Evolutionary conservation across 2,888 invertebrate genomes (phyloP), one percentile per base, ranked within the genome.

Genomic region (Epinotia demarniana): DNA sequence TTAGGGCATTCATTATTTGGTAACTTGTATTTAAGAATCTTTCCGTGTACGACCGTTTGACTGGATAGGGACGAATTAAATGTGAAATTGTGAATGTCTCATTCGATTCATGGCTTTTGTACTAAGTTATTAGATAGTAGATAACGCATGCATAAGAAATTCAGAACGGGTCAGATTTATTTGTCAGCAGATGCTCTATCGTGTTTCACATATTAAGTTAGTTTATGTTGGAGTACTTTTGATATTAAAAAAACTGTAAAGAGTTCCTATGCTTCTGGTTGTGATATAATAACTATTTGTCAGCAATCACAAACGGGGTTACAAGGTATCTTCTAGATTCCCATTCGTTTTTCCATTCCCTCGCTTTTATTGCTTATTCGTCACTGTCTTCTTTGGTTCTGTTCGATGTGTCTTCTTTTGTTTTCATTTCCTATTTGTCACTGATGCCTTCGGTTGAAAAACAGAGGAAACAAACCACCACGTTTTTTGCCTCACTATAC

Each of bases 71-170:
- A 57, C 13, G 16, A 43, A 43, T 13, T 19, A 57, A 11, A 57
- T 43, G n/a, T 58, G 19, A 58, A 57, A 11, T 43, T 43, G n/a
- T 58, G 19, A 58, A 75, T 60, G 64, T 70, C 66, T 60, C 64
- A 71, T 75, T 71, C 58, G 43, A 64, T 43, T 71, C 75, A 71
- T 70, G 60, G 70, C 75, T 75, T 75, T 66, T 66, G 53, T 63
- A 64, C 49, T 55, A 66, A 53, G 66, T 66, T 66, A 43, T 33
- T 64, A 74, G 63, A 69, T 58, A 49, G 43, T 66, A n/a, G 33
- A 49, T 63, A 70, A 60, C 60, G 64, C 75, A 75, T 75, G 70
- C 66, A 9, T 58, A 6, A 60, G 6, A 69, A 46, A 57, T 18
- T 63, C 13, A 23, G 57, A 57, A 23, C 13, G 18, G 58, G 19